Conservation (phyloP, 2,113 vertebrate genomes). For the Mobula hypostoma region DNA sequence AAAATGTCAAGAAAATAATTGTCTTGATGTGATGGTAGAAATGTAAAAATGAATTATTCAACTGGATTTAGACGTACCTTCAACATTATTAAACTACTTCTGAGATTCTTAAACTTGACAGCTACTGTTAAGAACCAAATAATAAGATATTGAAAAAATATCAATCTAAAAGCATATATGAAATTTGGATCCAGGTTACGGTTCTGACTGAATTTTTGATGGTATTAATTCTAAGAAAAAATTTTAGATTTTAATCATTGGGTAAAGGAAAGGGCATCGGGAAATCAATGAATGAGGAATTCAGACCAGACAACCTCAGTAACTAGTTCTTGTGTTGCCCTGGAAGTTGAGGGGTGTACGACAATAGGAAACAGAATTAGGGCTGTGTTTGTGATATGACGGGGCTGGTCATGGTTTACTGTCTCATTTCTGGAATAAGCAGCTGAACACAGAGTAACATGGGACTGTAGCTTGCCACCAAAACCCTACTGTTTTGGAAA, state of each 20-base stretch:
- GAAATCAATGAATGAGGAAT: neutral
- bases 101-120: neutral
- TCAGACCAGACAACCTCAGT: neutral
- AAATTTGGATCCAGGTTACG: neutral
- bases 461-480: neutral
- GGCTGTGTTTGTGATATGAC: neutral
- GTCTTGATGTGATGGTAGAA: conserved; percentile 16
- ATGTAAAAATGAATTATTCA: neutral
- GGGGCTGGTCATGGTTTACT: neutral
- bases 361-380: neutral
- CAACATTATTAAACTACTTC: conserved; percentile 10
- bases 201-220: neutral
- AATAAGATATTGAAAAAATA: neutral
- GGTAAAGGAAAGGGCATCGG: neutral
- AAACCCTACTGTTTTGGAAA: neutral
- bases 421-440: neutral
- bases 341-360: neutral
- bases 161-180: neutral
- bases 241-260: neutral
- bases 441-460: neutral
- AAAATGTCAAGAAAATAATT: neutral
- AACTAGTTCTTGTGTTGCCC: neutral
- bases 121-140: neutral
- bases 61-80: neutral
- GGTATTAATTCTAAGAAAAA: neutral